These are phyloP conservation scores for Osmoderma eremita DNA, from an alignment of 2,888 invertebrate genomes.

Conservation along the genomic window DNA sequence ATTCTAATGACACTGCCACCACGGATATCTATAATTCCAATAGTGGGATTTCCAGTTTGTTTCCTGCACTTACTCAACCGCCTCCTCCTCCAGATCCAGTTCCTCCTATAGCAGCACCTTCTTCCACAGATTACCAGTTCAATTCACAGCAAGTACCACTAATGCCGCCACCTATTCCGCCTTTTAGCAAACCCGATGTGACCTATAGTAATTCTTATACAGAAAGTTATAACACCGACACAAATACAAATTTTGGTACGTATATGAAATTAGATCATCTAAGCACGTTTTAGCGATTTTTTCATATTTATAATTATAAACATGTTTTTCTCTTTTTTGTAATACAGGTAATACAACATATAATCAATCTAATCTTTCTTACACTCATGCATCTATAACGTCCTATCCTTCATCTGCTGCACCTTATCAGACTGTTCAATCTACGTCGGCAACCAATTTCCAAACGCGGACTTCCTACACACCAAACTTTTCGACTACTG, in stretches of 20 bases:
- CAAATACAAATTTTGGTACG: constrained; percentile 44
- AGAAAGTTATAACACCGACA: constrained; percentile 34
- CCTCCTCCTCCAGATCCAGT: constrained; percentile 60
- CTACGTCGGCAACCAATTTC: constrained; percentile 24
- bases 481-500: constrained; percentile 21
- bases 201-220: constrained; percentile 49
- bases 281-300: neutral
- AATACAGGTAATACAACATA: constrained; percentile 39
- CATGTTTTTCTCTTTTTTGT: constrained; percentile 6
- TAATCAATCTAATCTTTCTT: constrained; percentile 30
- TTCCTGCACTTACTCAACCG: constrained; percentile 64
- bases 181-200: constrained; percentile 57
- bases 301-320: neutral
- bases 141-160: constrained; percentile 63
- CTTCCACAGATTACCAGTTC: constrained; percentile 45
- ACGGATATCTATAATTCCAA: constrained; percentile 45
- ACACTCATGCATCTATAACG: constrained; percentile 28
- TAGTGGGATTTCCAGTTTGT: constrained; percentile 50
- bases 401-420: constrained; percentile 33
- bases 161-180: constrained; percentile 68
- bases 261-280: too few relatives aligned
- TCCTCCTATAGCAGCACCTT: constrained; percentile 42
- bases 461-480: constrained; percentile 18
- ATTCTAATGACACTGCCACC: constrained; percentile 46
- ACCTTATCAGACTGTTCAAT: constrained; percentile 26